Evolutionary conservation across 2,888 invertebrate genomes (phyloP).

Genomic region (Neoaliturus tenellus): DNA sequence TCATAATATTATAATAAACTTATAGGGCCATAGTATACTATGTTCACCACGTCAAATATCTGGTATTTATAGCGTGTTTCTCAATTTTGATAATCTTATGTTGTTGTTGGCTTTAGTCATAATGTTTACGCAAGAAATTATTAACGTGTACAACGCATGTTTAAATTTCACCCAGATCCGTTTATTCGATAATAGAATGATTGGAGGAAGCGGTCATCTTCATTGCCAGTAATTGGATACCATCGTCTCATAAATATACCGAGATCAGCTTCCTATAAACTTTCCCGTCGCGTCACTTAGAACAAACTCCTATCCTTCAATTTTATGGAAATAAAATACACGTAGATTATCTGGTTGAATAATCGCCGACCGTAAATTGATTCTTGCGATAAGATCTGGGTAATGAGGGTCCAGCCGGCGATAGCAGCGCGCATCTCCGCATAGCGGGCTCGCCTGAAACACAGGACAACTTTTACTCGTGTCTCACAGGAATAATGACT

Average conservation of each 20-base stretch:
- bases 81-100: no score
- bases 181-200: constrained; percentile 7
- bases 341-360: constrained; percentile 18
- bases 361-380: constrained; percentile 38
- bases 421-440: constrained; percentile 5
- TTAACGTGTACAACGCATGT: not conserved
- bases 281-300: not conserved
- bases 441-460: not conserved
- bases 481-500: not conserved
- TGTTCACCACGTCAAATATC: no score
- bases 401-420: constrained; percentile 1
- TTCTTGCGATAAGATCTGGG: constrained; percentile 43
- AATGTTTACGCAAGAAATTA: not conserved
- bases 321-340: constrained; percentile 29
- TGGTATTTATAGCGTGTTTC: no score
- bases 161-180: constrained; percentile 13
- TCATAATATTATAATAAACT: no score
- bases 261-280: not conserved
- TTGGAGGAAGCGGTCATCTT: constrained; percentile 18
- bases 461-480: constrained; percentile 32
- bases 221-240: not conserved
- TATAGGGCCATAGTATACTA: no score
- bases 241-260: not conserved
- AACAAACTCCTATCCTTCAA: not conserved
- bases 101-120: no score